Percentiles rank a stretch among this genome's conserved stretches.
Conservation (phyloP, 2,113 vertebrate genomes). For the Chionodraco myersi region DNA sequence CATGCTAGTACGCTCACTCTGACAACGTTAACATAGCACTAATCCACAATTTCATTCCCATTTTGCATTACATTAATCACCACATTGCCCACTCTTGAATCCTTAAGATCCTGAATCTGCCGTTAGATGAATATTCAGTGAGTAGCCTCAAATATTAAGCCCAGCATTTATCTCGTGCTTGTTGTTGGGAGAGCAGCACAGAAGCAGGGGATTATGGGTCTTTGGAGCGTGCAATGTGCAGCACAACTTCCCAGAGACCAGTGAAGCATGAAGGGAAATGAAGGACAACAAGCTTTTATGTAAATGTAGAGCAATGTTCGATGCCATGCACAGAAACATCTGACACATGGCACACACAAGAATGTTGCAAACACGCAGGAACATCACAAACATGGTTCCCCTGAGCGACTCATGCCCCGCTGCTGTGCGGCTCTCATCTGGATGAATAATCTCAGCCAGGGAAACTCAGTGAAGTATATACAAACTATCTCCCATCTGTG, state of each 20-base stretch:
- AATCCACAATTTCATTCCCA: neutral
- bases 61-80: too few relatives aligned
- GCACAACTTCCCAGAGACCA: neutral
- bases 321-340: neutral
- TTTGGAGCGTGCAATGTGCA: constrained; percentile 4
- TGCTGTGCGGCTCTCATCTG: constrained; percentile 26
- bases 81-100: constrained; percentile 6
- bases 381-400: neutral
- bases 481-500: neutral
- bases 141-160: neutral
- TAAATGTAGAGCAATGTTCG: neutral
- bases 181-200: neutral
- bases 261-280: neutral
- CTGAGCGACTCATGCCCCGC: constrained; percentile 2
- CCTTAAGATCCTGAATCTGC: neutral
- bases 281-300: constrained; percentile 11
- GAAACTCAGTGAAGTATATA: constrained; percentile 28
- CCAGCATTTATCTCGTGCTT: constrained; percentile 5
- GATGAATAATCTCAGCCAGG: constrained; percentile 31
- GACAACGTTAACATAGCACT: neutral
- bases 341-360: neutral
- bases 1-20: neutral
- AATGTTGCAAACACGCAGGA: neutral
- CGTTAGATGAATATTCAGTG: neutral
- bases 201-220: constrained; percentile 18